Percentiles rank a stretch among this genome's conserved stretches.
Conservation (phyloP, 2,113 vertebrate species). For the Orcinus orca region DNA sequence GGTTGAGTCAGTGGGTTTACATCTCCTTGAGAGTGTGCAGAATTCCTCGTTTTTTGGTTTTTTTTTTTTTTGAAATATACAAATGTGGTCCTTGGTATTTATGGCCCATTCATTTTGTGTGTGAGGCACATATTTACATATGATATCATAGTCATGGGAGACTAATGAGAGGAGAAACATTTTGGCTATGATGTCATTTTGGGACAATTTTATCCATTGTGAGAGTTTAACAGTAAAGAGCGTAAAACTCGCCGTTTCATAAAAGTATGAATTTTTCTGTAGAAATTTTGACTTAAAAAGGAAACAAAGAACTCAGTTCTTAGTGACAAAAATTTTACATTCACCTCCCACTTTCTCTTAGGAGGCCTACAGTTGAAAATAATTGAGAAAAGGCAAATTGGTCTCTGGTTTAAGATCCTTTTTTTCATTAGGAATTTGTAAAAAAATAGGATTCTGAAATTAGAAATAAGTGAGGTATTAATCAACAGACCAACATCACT, state of each 20-base stretch:
- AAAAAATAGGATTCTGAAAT: constrained; percentile 62
- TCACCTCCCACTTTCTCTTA: neutral
- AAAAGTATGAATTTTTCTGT: constrained; percentile 11
- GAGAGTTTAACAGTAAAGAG: constrained; percentile 44
- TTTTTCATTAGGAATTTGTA: constrained; percentile 60
- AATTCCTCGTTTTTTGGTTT: neutral
- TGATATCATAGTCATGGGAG: constrained; percentile 29
- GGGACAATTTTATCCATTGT: constrained; percentile 6
- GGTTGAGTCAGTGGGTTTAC: neutral
- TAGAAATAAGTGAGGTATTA: constrained; percentile 74
- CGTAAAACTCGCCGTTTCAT: neutral
- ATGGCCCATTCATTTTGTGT: neutral
- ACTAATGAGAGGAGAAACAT: neutral
- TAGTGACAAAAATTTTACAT: constrained; percentile 37
- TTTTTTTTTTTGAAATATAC: neutral
- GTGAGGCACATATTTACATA: constrained; percentile 27
- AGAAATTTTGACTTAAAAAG: neutral
- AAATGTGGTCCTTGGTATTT: neutral
- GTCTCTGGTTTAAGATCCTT: constrained; percentile 9
- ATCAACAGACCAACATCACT: constrained; percentile 64
- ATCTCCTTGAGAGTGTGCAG: neutral
- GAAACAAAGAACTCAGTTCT: constrained; percentile 70
- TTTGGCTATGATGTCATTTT: constrained; percentile 30
- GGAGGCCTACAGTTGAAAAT: constrained; percentile 27
- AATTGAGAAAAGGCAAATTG: constrained; percentile 6